Percentiles rank a stretch among this genome's conserved stretches.
These are phyloP conservation scores for Phodopus roborovskii DNA, from an alignment of 2,113 vertebrate species.

Conservation along the genomic window DNA sequence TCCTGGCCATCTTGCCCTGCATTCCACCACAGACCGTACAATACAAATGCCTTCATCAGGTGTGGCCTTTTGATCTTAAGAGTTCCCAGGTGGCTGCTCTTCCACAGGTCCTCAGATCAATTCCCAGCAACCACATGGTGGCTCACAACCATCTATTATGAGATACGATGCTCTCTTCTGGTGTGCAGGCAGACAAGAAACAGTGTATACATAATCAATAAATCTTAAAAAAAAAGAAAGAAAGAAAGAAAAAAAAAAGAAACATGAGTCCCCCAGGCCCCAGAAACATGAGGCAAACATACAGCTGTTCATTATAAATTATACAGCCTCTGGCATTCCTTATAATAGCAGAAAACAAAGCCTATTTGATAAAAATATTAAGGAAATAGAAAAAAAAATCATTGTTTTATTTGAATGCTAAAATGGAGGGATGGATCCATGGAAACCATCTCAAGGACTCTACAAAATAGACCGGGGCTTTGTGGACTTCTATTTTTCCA, in stretches of 20 bases:
- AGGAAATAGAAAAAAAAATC: background rate
- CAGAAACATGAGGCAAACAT: background rate
- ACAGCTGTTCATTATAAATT: background rate
- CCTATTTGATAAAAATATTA: background rate
- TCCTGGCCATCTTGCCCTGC: background rate
- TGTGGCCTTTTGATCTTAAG: background rate
- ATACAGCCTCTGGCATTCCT: background rate
- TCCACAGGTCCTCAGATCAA: background rate
- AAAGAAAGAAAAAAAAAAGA: no score
- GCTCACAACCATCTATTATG: background rate
- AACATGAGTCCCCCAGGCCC: background rate
- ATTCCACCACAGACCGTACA: background rate
- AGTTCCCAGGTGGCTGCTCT: background rate
- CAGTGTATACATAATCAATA: background rate
- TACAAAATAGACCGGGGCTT: background rate
- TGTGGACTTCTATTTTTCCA: background rate
- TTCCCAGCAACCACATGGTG: background rate
- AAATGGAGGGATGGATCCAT: background rate
- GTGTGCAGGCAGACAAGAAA: background rate
- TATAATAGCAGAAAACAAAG: background rate
- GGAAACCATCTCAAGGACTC: background rate
- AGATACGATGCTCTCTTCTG: background rate
- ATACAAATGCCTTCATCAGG: background rate
- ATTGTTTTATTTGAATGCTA: background rate
- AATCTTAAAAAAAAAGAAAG: no score